A percentile compares a stretch with the other conserved stretches of the same genome.
Evolutionary conservation across 2,113 vertebrate genomes (phyloP).

Genomic region (Sisor rabdophorus): DNA sequence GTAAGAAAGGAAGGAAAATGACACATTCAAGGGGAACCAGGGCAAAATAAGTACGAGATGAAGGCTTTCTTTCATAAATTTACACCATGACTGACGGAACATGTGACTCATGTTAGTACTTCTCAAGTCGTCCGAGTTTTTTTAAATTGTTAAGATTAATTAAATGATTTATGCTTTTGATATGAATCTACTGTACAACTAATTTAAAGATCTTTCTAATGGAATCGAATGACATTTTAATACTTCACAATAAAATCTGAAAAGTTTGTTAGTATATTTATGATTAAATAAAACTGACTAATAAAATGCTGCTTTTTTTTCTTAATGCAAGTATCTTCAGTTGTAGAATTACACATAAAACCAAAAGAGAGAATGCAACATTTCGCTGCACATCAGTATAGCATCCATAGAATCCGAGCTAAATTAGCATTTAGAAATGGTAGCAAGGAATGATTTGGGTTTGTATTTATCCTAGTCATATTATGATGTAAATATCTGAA

Average conservation of each 20-base stretch:
- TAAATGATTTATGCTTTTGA: background rate
- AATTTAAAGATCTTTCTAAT: background rate
- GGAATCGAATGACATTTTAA: background rate
- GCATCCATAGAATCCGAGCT: conserved; percentile 18
- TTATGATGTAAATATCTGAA: conserved; percentile 12
- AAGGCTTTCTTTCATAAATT: background rate
- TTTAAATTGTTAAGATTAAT: background rate
- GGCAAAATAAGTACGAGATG: conserved; percentile 11
- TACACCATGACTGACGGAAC: conserved; percentile 5
- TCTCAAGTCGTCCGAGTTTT: background rate
- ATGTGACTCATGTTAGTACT: background rate
- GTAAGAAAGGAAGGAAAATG: background rate
- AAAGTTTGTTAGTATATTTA: conserved; percentile 3
- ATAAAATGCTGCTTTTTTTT: background rate
- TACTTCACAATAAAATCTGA: too few relatives aligned
- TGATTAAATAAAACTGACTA: background rate
- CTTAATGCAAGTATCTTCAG: conserved; percentile 31
- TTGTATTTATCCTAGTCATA: conserved; percentile 24
- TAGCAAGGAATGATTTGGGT: conserved; percentile 19
- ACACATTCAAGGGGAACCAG: background rate
- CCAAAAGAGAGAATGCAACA: conserved; percentile 33
- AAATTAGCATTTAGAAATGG: conserved; percentile 39
- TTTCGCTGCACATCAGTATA: background rate
- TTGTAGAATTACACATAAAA: conserved; percentile 9
- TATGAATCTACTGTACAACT: background rate